Evolutionary conservation across 2,113 vertebrate genomes (phyloP).

Genomic region (Pygathrix nemaeus): DNA sequence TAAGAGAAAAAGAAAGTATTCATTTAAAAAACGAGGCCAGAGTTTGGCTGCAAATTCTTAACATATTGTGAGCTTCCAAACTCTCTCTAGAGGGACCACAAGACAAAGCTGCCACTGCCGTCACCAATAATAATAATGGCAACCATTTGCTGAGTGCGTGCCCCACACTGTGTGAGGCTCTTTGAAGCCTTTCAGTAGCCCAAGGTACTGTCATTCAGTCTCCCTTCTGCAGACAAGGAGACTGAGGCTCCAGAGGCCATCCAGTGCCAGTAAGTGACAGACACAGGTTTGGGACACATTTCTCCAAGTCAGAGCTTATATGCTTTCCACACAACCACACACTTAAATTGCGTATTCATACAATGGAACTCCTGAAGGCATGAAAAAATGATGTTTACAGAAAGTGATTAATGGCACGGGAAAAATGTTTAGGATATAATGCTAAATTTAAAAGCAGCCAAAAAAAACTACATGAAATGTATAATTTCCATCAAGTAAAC

Average conservation of each 20-base stretch:
- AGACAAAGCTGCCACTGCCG: not conserved
- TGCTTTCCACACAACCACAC: not conserved
- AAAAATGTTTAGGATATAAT: not conserved
- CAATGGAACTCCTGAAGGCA: not conserved
- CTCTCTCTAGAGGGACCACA: not conserved
- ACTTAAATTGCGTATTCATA: not conserved
- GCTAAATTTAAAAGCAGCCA: not conserved
- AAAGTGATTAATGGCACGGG: not conserved
- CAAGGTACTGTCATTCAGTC: not conserved
- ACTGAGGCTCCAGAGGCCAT: not conserved
- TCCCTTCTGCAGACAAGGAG: not conserved
- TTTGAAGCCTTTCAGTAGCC: not conserved
- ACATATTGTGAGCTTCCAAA: not conserved
- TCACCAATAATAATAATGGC: not conserved
- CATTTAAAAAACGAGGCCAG: not conserved
- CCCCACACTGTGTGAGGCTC: not conserved
- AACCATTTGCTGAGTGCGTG: not conserved
- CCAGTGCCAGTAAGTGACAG: not conserved
- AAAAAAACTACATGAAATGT: constrained; percentile 8
- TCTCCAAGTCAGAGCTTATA: not conserved
- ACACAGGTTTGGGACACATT: not conserved
- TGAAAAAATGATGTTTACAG: not conserved
- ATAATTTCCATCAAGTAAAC: not conserved
- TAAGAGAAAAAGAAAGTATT: not conserved
- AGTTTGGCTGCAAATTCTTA: not conserved